Evolutionary conservation across 2,888 invertebrate genomes (phyloP), one percentile per base, ranked within the genome.

Genomic region (Nephrocerus scutellatus): DNA sequence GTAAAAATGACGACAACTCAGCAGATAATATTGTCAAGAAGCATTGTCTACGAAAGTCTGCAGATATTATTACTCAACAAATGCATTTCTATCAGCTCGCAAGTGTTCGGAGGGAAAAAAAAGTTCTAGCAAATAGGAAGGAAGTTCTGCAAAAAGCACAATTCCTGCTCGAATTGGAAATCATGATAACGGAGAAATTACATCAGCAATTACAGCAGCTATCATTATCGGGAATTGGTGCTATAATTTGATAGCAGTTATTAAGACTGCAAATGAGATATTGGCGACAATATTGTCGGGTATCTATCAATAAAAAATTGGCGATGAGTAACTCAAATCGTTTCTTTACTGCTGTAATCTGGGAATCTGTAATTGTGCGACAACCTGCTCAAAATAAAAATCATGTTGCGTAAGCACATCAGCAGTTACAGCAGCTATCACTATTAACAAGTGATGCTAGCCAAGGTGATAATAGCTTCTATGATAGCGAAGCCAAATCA

Each of bases 311-410:
- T n/a, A n/a, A n/a, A n/a, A n/a, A n/a, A 93, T 63, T 74, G 91
- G 3, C 79, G 83, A 51, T 89, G 90, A 85, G 72, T 84, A n/a
- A 38, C 68, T 22, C 66, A 67, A 42, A 68, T 65, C 42, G 57
- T 62, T 1, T 59, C 62, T 20, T 54, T 59, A 26, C 51, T 68
- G 18, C 53, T 68, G 13, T 57, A 61, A 35, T 62, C 65, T 23
- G 68, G 68, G 49, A 49, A 67, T 10, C 54, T 63, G 57, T 57
- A 60, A 6, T 61, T 64, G 8, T 68, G n/a, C n/a, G n/a, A n/a
- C n/a, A n/a, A n/a, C n/a, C n/a, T n/a, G n/a, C n/a, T n/a, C n/a
- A n/a, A n/a, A n/a, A n/a, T 68, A 39, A 68, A 67, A 42, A 69
- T 69, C 30, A 68, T 69, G n/a, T n/a, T n/a, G 39, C 60, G 65